These are phyloP conservation scores for Lasius fuliginosus DNA, from an alignment of 2,888 invertebrate genomes.

Conservation along the genomic window DNA sequence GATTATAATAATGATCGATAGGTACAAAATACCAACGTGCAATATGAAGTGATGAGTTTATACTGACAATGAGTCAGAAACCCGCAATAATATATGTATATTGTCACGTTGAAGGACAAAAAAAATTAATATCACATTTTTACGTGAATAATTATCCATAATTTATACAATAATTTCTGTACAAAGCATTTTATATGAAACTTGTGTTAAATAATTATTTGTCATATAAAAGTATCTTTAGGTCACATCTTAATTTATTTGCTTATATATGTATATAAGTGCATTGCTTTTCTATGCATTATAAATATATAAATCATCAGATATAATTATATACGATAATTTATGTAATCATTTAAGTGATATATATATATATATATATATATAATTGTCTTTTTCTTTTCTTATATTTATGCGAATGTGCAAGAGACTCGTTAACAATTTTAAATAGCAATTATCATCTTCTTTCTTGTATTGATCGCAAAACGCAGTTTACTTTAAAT, in stretches of 20 bases:
- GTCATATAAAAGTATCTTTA: not conserved
- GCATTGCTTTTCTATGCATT: too few relatives aligned
- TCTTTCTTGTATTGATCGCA: not conserved
- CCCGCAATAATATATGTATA: not conserved
- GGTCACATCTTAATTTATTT: too few relatives aligned
- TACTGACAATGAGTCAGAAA: slow-evolving; percentile 40
- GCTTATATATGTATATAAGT: too few relatives aligned
- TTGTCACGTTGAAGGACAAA: slow-evolving; percentile 41
- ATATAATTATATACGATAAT: not conserved
- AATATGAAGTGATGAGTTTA: slow-evolving; percentile 28
- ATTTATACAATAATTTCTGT: not conserved
- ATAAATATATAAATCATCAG: too few relatives aligned
- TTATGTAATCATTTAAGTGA: not conserved
- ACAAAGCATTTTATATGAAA: not conserved
- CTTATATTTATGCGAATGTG: not conserved
- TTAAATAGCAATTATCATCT: not conserved
- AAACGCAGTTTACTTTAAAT: slow-evolving; percentile 11
- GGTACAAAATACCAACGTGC: slow-evolving; percentile 3
- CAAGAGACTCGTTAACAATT: not conserved
- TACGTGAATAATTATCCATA: not conserved
- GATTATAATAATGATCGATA: slow-evolving; percentile 17
- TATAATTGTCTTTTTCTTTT: not conserved
- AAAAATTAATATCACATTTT: slow-evolving; percentile 5
- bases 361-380: not conserved
- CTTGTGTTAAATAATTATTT: not conserved